Evolutionary conservation across 2,888 invertebrate species (phyloP).

Genomic region (Bombyx huttoni): DNA sequence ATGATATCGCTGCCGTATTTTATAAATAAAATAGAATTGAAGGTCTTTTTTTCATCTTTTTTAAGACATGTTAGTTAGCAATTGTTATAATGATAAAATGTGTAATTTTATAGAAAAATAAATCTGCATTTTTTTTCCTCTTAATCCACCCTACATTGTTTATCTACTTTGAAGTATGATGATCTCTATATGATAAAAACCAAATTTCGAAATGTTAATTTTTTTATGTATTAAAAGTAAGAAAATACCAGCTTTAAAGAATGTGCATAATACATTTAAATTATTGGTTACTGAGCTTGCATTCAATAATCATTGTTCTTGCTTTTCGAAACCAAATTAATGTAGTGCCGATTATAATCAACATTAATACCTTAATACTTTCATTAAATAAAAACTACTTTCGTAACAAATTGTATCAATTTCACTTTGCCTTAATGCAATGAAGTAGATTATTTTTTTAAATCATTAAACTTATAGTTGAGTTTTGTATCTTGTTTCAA

Average conservation of each 20-base stretch:
- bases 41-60: slow-evolving; percentile 69
- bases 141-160: slow-evolving; percentile 11
- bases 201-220: slow-evolving; percentile 53
- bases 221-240: slow-evolving; percentile 25
- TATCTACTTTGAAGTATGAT: slow-evolving; percentile 45
- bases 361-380: slow-evolving; percentile 43
- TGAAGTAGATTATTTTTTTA: not conserved
- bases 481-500: not conserved
- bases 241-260: slow-evolving; percentile 18
- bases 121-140: slow-evolving; percentile 60
- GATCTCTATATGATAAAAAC: slow-evolving; percentile 61
- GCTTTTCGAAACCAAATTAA: slow-evolving; percentile 31
- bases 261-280: slow-evolving; percentile 24
- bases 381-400: slow-evolving; percentile 47
- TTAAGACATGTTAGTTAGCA: slow-evolving; percentile 68
- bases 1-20: too few species aligned
- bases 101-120: slow-evolving; percentile 64
- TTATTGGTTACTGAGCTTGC: slow-evolving; percentile 37
- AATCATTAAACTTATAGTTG: not conserved
- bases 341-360: slow-evolving; percentile 51
- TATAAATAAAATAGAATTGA: slow-evolving; percentile 66
- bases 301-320: slow-evolving; percentile 2
- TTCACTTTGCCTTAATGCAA: slow-evolving; percentile 11
- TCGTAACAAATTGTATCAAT: slow-evolving; percentile 47
- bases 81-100: slow-evolving; percentile 65